Base-by-base conservation (phyloP, 2,888 invertebrate genomes). In the Ramazzottius varieornatus region DNA sequence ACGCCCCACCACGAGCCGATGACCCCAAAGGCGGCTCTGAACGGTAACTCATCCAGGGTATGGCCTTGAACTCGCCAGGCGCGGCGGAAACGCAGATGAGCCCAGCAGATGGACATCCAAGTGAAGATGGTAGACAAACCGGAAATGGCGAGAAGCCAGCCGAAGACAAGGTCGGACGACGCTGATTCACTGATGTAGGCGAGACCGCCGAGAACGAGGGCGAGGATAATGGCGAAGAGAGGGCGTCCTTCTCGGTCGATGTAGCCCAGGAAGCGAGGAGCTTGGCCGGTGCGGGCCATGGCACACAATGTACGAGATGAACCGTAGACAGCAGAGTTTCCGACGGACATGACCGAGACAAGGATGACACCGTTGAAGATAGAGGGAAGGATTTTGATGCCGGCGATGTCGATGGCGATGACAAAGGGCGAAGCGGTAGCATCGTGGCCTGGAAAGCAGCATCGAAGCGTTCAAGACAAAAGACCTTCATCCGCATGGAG, bases 311-410 rank as follows among this genome's bases (percentile, higher is more conserved):
- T 65, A 32, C 65, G 65, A 16, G 65, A 65, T 20, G 65, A 33
- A 20, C 46, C 65, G 34, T 65, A 65, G 1, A 46, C 46, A 1
- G 65, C 46, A 1, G 65, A 40, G 54, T 65, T 65, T 20, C 65
- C 65, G 1, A 46, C 65, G 2, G 65, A 65, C 20, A 65, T 20
- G 20, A 65, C 46, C n/a, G 65, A 46, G 1, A 32, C 32, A 1
- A 65, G 46, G 54, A 65, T 65, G 33, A 65, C 46, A 33, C 24
- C 65, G 54, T 65, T 65, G 32, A 65, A 65, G 32, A 65, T 46
- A 1, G 46, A 40, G 32, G 65, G 65, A 8, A 65, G 54, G 32
- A 65, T 33, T 65, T 46, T 46, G 20, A 65, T 46, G 32, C 46
- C 65, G 33, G 46, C 65, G 24, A 24, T 29, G n/a, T 40, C 46